Conservation (phyloP, 2,113 vertebrate genomes). For the Dipodomys merriami region DNA sequence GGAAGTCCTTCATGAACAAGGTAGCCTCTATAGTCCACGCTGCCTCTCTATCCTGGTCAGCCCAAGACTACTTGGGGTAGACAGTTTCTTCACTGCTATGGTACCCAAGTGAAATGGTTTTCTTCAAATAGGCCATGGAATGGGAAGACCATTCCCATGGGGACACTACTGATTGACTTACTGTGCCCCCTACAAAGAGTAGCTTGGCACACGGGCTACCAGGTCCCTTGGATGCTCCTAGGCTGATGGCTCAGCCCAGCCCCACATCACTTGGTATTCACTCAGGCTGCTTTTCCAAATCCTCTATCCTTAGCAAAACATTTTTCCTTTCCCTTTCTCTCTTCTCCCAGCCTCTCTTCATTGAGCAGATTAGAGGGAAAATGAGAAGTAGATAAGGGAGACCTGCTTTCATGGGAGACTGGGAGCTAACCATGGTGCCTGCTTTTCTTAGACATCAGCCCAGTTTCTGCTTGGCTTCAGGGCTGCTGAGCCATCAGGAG, state of each 20-base stretch:
- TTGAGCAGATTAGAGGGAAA: neutral
- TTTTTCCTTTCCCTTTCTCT: neutral
- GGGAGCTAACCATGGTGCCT: neutral
- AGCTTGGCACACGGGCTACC: neutral
- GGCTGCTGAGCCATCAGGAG: neutral
- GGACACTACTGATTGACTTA: fast-evolving
- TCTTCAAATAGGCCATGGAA: neutral
- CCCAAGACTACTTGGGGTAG: neutral
- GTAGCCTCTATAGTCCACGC: neutral
- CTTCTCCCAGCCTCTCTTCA: no score
- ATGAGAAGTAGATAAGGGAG: neutral
- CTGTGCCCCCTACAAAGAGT: fast-evolving
- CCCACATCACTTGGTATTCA: fast-evolving
- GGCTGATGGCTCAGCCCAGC: neutral
- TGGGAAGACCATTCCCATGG: neutral
- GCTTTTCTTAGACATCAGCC: no score
- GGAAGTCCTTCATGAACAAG: neutral
- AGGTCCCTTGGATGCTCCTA: neutral
- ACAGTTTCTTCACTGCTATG: neutral
- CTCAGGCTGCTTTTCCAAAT: neutral
- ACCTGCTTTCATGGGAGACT: neutral
- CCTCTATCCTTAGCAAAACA: neutral
- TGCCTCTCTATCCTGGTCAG: no score
- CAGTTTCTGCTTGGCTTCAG: neutral
- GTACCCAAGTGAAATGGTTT: neutral